These are phyloP conservation scores for Apolygus lucorum DNA, from an alignment of 1,140 invertebrate species.

Conservation along the genomic window DNA sequence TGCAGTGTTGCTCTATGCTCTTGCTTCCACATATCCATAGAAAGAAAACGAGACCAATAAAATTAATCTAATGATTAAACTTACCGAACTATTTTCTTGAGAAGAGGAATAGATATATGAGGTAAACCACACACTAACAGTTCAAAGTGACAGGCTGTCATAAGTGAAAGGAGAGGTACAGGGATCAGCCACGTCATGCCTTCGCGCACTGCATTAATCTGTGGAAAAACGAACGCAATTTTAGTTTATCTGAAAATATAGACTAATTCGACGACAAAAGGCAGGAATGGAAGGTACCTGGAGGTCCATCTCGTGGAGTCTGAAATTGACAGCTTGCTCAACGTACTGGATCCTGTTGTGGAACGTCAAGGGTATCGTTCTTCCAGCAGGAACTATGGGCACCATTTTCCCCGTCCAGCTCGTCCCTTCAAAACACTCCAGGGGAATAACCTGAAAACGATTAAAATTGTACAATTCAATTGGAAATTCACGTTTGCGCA, in stretches of 20 bases:
- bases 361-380: conserved; percentile 51
- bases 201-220: conserved; percentile 51
- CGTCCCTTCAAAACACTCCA: conserved; percentile 56
- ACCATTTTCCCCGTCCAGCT: conserved; percentile 51
- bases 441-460: conserved; percentile 47
- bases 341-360: conserved; percentile 53
- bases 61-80: no score
- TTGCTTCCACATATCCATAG: no score
- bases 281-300: conserved; percentile 42
- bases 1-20: no score
- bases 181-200: conserved; percentile 59
- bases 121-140: conserved; percentile 57
- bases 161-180: conserved; percentile 51
- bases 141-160: conserved; percentile 52
- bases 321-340: conserved; percentile 49
- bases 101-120: conserved; percentile 50
- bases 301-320: conserved; percentile 55
- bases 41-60: no score
- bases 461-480: no score
- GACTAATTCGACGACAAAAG: no score
- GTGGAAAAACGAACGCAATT: conserved; percentile 25
- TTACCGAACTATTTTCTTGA: conserved; percentile 56
- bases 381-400: conserved; percentile 51
- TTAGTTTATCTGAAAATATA: not conserved
- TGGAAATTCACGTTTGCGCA: conserved; percentile 8